Conservation (phyloP, 2,113 vertebrate genomes). For the Phaetusa simplex region DNA sequence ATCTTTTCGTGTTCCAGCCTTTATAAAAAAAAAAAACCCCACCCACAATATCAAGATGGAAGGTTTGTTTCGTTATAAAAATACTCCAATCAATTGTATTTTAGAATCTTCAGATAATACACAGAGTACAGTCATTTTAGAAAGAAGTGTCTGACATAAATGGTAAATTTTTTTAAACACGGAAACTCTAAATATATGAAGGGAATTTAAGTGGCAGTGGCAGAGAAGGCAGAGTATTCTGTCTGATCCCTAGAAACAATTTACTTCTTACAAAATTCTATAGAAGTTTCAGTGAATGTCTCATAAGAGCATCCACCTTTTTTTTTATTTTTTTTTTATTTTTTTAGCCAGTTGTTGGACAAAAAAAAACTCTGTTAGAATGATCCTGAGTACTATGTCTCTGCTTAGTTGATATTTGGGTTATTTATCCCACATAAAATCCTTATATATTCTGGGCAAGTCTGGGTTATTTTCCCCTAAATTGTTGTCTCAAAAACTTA, state of each 20-base stretch:
- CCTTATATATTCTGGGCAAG: not conserved
- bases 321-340: not conserved
- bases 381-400: not conserved
- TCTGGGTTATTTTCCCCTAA: not conserved
- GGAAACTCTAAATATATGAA: not conserved
- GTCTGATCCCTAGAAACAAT: not conserved
- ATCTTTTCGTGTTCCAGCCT: slow-evolving; percentile 90
- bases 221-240: not conserved
- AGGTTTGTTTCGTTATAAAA: not conserved
- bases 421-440: not conserved
- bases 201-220: not conserved
- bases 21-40: not conserved
- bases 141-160: not conserved
- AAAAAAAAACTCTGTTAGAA: not conserved
- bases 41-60: not conserved
- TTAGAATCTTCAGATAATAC: not conserved
- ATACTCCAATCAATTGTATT: not conserved
- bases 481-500: not conserved
- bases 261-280: not conserved
- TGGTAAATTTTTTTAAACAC: not conserved
- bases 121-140: not conserved
- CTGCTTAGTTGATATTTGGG: not conserved
- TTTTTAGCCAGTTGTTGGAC: not conserved
- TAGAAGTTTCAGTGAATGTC: not conserved
- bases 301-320: not conserved